Conservation (phyloP, 2,113 vertebrate genomes). For the Glaucomys volans region DNA sequence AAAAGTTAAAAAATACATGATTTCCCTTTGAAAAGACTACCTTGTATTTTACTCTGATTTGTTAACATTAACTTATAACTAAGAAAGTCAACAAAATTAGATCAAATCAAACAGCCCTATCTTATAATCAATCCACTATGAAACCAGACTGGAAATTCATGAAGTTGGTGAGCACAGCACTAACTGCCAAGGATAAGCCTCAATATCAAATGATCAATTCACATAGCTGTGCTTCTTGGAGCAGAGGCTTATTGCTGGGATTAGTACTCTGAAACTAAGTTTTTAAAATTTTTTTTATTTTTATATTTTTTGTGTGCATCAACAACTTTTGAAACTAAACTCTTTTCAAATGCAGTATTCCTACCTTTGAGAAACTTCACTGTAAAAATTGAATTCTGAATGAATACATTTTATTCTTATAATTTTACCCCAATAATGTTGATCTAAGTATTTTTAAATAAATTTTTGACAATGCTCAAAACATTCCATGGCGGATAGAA, state of each 20-base stretch:
- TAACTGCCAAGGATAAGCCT: background rate
- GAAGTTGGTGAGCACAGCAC: background rate
- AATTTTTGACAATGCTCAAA: background rate
- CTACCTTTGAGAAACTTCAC: background rate
- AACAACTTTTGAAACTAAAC: background rate
- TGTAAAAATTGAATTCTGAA: slow-evolving; percentile 32
- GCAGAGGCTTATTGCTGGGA: background rate
- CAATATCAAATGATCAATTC: background rate
- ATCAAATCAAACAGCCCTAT: background rate
- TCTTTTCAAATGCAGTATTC: background rate
- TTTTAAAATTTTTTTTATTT: too few species aligned
- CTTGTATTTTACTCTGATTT: background rate
- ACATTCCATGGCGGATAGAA: background rate
- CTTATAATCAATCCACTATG: background rate
- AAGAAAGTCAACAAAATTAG: background rate
- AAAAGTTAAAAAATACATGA: background rate
- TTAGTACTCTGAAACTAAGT: background rate
- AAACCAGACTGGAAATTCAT: background rate
- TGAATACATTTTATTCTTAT: background rate
- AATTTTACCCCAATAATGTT: background rate
- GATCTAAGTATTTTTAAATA: background rate
- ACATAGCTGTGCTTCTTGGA: background rate
- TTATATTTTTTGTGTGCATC: too few species aligned
- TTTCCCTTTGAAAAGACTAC: background rate
- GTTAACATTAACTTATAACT: background rate